Evolutionary conservation across 2,797 vertebrate species (phyloP).

Genomic region (Myiothlypis coronata): DNA sequence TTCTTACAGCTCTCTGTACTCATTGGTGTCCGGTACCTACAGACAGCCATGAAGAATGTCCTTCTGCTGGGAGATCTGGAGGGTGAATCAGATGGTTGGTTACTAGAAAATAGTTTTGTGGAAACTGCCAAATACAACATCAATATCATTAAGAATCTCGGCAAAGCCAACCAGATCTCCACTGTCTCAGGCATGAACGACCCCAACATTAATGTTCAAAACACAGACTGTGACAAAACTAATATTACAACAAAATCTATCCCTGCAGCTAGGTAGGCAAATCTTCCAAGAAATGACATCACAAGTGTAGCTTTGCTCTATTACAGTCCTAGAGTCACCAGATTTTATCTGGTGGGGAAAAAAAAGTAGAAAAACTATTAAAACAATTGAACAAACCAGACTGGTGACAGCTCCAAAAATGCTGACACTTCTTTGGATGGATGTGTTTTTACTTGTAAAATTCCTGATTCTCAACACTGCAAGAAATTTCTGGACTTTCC

Average conservation of each 20-base stretch:
- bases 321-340: neutral
- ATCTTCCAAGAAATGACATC: neutral
- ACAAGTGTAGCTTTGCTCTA: neutral
- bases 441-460: neutral
- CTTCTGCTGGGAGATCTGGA: constrained; percentile 82
- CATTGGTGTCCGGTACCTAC: constrained; percentile 89
- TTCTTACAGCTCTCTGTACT: constrained; percentile 83
- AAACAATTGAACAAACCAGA: neutral
- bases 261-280: constrained; percentile 49
- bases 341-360: neutral
- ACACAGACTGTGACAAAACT: constrained; percentile 80
- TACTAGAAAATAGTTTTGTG: constrained; percentile 87
- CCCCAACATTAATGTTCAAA: constrained; percentile 83
- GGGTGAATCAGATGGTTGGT: constrained; percentile 87
- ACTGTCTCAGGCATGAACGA: constrained; percentile 75
- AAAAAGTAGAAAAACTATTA: neutral
- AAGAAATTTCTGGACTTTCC: neutral
- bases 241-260: constrained; percentile 74
- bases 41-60: constrained; percentile 89
- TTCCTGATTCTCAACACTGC: neutral
- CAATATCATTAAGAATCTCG: constrained; percentile 85
- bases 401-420: neutral
- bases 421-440: neutral
- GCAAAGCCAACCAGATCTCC: constrained; percentile 86
- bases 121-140: constrained; percentile 89